Conservation (phyloP, 2,797 vertebrate genomes). For the Poecilia gillii region DNA sequence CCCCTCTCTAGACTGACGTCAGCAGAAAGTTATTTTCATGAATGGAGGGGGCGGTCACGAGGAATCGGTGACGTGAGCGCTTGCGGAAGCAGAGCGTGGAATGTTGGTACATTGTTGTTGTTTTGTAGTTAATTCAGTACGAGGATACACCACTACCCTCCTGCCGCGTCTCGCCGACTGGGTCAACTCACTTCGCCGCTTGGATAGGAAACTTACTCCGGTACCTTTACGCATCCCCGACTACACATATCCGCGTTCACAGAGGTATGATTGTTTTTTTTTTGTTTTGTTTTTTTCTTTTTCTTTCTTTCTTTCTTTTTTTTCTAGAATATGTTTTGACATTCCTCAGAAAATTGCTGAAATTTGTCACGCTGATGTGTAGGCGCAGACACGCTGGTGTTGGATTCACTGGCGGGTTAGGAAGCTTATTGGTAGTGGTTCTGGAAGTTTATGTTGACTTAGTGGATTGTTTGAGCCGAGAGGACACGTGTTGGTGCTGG, state of each 20-base stretch:
- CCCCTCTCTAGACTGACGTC: constrained; percentile 80
- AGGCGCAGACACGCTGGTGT: neutral
- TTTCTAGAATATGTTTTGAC: constrained; percentile 66
- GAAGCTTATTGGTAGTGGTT: constrained; percentile 6
- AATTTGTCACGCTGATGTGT: constrained; percentile 64
- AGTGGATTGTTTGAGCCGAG: constrained; percentile 18
- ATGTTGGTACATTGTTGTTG: constrained; percentile 89
- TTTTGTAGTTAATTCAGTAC: constrained; percentile 83
- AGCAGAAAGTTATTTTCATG: constrained; percentile 90
- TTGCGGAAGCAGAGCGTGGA: constrained; percentile 87
- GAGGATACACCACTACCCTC: constrained; percentile 65
- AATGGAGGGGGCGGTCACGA: constrained; percentile 90
- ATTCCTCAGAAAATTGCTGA: constrained; percentile 61
- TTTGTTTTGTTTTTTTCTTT: neutral
- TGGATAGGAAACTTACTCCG: constrained; percentile 33
- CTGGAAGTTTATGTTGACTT: constrained; percentile 43
- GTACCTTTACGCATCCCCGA: constrained; percentile 59
- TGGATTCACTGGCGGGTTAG: neutral
- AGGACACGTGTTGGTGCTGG: constrained; percentile 73
- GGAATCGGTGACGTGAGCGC: constrained; percentile 83
- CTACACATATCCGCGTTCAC: constrained; percentile 64
- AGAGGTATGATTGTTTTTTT: constrained; percentile 73
- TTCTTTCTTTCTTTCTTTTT: neutral
- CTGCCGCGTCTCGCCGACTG: constrained; percentile 43
- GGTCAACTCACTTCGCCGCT: constrained; percentile 40